Base-by-base conservation (phyloP, 2,888 invertebrate genomes). In the Syrista parreyssii region DNA sequence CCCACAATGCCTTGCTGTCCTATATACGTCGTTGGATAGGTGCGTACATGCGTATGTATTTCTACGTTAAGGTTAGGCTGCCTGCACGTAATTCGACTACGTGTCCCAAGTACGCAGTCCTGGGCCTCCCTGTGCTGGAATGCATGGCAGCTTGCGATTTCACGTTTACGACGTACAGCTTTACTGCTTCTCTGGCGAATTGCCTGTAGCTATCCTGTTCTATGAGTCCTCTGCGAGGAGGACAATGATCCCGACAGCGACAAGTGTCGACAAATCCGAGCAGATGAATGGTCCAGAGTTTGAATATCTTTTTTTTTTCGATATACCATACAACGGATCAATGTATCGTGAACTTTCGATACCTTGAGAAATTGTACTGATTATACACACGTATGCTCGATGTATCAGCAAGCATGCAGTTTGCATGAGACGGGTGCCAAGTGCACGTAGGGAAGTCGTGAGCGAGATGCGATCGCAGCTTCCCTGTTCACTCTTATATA, bases 91-190 rank as follows among this genome's bases (percentile, higher is more conserved):
- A 55, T 55, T 55, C 55, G 55, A 55, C 55, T 55, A 55, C 23
- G 55, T 55, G 55, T 55, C 23, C 55, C 55, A 55, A 55, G 55
- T 23, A 55, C 55, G 55, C 55, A 23, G 23, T 55, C 23, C 55
- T 55, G 55, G 55, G 23, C 23, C 23, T 55, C 23, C 55, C 55
- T 55, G 55, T 23, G 23, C 55, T 23, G 55, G 55, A 55, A 55
- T 55, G 55, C 55, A 55, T 9, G 23, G 55, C 55, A 55, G 23
- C 55, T 55, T 23, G 75, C 82, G 78, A 79, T 83, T 81, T 82
- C 81, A 82, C 75, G 79, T 82, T 85, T 84, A 84, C 84, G 82
- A 83, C 75, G 6, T 9, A 55, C 55, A 23, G 55, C 55, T 55
- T 85, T 85, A 84, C 82, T 80, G 76, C 79, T 76, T 55, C 55